phyloP scores from a whole-genome alignment of 2,888 invertebrate genomes.

The Eueremaeus valkanovi region DNA sequence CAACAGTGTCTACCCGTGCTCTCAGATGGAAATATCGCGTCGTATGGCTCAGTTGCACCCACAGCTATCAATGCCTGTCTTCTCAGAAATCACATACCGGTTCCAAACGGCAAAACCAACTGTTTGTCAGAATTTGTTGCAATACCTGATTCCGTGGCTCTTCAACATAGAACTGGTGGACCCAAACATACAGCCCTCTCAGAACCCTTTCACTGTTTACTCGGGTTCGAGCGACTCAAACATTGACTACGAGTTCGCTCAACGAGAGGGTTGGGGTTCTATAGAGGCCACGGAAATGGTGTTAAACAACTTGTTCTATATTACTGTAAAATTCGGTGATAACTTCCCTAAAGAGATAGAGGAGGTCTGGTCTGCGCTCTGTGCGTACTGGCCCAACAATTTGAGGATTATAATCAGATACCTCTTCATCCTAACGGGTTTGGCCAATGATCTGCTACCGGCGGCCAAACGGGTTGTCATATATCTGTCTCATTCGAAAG shows the following conservation, averaged over 20 bases:
- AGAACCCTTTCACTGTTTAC: no score
- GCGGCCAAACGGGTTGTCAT: conserved; percentile 91
- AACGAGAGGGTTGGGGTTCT: conserved; percentile 93
- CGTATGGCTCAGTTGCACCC: conserved; percentile 92
- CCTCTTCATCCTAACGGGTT: conserved; percentile 89
- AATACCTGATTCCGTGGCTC: conserved; percentile 93
- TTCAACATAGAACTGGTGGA: conserved; percentile 98
- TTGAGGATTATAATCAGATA: conserved; percentile 93
- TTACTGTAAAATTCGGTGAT: conserved; percentile 95
- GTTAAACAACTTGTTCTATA: conserved; percentile 95
- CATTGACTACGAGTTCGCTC: conserved; percentile 43
- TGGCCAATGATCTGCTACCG: conserved; percentile 88
- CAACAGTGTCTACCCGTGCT: conserved; percentile 63
- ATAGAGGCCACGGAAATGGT: conserved; percentile 99
- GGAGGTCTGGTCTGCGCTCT: conserved; percentile 91
- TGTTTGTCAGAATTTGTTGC: conserved; percentile 81
- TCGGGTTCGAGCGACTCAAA: not conserved
- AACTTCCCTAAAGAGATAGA: conserved; percentile 93
- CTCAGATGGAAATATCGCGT: conserved; percentile 84
- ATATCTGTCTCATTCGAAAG: conserved; percentile 84
- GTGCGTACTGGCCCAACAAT: conserved; percentile 95
- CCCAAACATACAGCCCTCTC: conserved; percentile 62
- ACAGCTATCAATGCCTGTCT: conserved; percentile 98
- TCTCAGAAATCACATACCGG: conserved; percentile 95
- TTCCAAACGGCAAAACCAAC: conserved; percentile 93